Evolutionary conservation across 2,113 vertebrate species (phyloP).

Genomic region (Rhea pennata): DNA sequence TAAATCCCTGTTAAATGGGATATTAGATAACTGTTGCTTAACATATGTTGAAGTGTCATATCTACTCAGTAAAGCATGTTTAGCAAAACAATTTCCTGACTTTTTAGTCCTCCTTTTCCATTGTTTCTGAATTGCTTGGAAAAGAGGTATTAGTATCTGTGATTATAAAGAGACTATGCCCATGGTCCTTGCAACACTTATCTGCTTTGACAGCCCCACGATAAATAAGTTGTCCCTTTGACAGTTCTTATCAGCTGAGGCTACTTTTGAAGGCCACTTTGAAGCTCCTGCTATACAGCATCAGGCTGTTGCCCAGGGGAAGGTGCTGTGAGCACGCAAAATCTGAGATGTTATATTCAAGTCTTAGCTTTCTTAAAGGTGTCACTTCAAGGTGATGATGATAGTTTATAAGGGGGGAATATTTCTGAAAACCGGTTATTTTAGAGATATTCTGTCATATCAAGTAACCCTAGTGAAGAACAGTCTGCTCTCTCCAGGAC

Average conservation of each 20-base stretch:
- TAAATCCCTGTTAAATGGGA: not conserved
- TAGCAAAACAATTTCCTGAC: accelerated
- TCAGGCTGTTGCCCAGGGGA: not conserved
- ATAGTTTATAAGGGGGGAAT: not conserved
- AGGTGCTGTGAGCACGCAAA: not conserved
- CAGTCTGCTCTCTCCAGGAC: slow-evolving; percentile 29
- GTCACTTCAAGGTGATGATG: slow-evolving; percentile 32
- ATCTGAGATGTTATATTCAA: not conserved
- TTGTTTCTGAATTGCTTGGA: not conserved
- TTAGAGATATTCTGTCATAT: slow-evolving; percentile 14
- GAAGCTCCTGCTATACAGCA: slow-evolving; percentile 16
- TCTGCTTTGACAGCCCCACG: not conserved
- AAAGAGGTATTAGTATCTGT: not conserved
- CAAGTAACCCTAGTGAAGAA: slow-evolving; percentile 33
- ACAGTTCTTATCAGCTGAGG: not conserved
- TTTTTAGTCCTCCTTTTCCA: not conserved
- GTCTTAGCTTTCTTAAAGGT: not conserved
- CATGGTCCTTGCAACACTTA: not conserved
- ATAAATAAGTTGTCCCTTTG: not conserved
- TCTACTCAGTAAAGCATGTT: not conserved
- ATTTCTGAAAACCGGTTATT: slow-evolving; percentile 9
- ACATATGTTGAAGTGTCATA: not conserved
- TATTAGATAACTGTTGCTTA: not conserved
- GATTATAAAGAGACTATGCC: not conserved
- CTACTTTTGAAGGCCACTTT: not conserved